phyloP scores from a whole-genome alignment of 2,113 vertebrate species.

The Pollimyrus isidori region DNA sequence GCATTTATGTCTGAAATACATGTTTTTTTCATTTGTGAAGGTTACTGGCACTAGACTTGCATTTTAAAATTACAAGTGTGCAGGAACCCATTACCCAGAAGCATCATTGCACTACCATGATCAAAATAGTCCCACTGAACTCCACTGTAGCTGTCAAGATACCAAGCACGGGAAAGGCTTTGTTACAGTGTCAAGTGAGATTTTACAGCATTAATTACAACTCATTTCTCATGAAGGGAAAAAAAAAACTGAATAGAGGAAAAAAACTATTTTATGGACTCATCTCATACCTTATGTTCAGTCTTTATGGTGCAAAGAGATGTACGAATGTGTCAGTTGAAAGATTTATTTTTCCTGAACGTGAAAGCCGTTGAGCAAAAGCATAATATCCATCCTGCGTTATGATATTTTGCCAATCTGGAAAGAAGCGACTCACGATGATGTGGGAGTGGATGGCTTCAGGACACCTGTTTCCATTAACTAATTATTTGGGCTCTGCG shows the following conservation, averaged over 20 bases:
- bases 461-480: background rate
- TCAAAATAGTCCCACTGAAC: background rate
- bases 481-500: background rate
- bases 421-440: background rate
- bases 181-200: background rate
- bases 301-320: slow-evolving; percentile 4
- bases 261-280: slow-evolving; percentile 15
- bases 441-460: background rate
- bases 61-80: background rate
- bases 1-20: background rate
- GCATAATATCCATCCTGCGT: background rate
- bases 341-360: slow-evolving; percentile 2
- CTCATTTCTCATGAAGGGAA: background rate
- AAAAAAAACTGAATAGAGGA: background rate
- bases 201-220: slow-evolving; percentile 1
- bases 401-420: background rate
- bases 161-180: background rate
- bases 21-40: background rate
- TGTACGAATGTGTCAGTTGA: background rate
- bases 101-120: background rate
- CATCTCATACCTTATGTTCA: background rate
- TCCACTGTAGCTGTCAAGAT: background rate
- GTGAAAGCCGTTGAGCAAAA: background rate
- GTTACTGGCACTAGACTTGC: background rate
- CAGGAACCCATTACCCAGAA: background rate